Evolutionary conservation across 2,888 invertebrate genomes (phyloP).

Genomic region (Drosophila parthenogenetica): DNA sequence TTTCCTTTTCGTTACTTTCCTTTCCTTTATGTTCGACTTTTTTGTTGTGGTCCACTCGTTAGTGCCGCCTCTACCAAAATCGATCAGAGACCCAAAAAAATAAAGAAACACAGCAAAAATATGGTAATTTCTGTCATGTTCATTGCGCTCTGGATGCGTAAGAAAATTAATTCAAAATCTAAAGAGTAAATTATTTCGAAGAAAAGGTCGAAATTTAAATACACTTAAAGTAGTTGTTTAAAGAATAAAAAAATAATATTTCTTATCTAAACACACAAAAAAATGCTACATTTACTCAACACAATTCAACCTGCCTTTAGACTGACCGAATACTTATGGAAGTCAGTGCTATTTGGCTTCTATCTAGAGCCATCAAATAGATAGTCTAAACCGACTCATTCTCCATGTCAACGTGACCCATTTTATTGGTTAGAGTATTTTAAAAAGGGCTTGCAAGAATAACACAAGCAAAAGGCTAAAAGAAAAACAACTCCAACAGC

Average conservation of each 20-base stretch:
- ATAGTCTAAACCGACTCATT: constrained; percentile 13
- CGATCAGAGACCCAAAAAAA: constrained; percentile 55
- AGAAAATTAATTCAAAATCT: constrained; percentile 62
- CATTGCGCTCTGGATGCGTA: constrained; percentile 61
- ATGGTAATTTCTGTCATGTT: constrained; percentile 72
- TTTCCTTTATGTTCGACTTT: neutral
- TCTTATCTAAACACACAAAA: neutral
- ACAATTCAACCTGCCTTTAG: too few species aligned
- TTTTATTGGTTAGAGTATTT: constrained; percentile 27
- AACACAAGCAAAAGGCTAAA: constrained; percentile 42
- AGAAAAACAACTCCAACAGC: constrained; percentile 36
- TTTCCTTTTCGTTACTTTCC: neutral
- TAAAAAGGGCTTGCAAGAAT: constrained; percentile 50
- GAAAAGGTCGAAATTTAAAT: constrained; percentile 24
- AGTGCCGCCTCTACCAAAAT: constrained; percentile 54
- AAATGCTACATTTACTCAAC: neutral
- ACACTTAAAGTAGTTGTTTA: constrained; percentile 13
- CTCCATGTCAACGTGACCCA: constrained; percentile 1
- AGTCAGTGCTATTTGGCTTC: neutral
- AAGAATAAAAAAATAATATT: neutral
- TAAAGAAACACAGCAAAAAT: constrained; percentile 51
- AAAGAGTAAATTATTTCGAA: constrained; percentile 7
- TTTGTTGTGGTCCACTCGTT: constrained; percentile 51
- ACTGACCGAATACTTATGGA: too few species aligned
- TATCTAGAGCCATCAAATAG: constrained; percentile 14